Evolutionary conservation across 2,797 vertebrate species (phyloP).

Genomic region (Sebastiscus albofasciatus): DNA sequence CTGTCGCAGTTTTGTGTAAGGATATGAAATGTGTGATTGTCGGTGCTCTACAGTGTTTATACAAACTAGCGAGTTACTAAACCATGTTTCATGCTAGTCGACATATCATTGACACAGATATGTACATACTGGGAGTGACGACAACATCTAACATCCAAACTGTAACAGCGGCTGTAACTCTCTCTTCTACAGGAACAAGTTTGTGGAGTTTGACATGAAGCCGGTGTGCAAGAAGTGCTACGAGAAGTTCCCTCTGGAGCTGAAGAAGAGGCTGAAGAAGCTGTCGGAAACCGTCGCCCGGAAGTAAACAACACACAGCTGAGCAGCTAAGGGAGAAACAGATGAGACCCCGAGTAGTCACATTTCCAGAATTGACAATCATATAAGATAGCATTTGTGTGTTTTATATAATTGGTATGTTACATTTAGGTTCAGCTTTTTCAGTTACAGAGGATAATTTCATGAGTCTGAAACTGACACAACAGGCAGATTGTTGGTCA

Average conservation of each 20-base stretch:
- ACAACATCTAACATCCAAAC: background rate
- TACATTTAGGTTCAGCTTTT: conserved; percentile 9
- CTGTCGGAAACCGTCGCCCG: conserved; percentile 92
- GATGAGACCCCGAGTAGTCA: background rate
- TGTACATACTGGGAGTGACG: background rate
- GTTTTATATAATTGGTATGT: conserved; percentile 14
- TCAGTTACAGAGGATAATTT: conserved; percentile 15
- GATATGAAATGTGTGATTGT: background rate
- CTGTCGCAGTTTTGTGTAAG: background rate
- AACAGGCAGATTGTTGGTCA: background rate
- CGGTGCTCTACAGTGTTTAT: background rate
- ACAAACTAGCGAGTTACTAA: background rate
- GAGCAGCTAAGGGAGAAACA: background rate
- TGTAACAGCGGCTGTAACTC: background rate
- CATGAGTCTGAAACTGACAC: conserved; percentile 16
- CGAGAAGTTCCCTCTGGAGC: conserved; percentile 97
- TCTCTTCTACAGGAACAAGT: conserved; percentile 91
- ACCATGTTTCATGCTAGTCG: background rate
- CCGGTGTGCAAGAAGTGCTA: conserved; percentile 99
- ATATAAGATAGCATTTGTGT: conserved; percentile 8
- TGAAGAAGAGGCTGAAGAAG: conserved; percentile 99
- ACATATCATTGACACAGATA: background rate
- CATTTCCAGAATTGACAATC: conserved; percentile 28
- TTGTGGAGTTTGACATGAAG: conserved; percentile 99
- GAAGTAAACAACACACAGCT: conserved; percentile 82